A percentile compares a stretch with the other conserved stretches of the same genome.
Evolutionary conservation across 2,113 vertebrate genomes (phyloP).

Genomic region (Phalacrocorax brasilianus): DNA sequence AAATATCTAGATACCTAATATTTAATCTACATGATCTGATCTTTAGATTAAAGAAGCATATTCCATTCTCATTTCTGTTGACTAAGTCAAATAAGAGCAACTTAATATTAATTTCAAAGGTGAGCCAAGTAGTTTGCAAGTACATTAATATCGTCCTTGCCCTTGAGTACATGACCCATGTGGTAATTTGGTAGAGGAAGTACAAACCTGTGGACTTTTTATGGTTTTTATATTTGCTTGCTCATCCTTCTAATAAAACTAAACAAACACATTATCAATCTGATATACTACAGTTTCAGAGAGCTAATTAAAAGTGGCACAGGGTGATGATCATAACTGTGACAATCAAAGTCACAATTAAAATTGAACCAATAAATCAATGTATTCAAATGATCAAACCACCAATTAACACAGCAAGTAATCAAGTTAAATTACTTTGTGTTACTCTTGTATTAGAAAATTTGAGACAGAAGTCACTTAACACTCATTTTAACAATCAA

Average conservation of each 20-base stretch:
- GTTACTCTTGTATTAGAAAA: background rate
- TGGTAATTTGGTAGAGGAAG: background rate
- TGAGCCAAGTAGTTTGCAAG: background rate
- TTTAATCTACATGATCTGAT: background rate
- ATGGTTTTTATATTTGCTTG: background rate
- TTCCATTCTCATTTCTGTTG: background rate
- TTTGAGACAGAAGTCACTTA: background rate
- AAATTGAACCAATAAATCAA: constrained; percentile 22
- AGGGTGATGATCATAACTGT: background rate
- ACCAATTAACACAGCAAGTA: background rate
- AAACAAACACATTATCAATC: background rate
- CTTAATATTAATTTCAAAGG: background rate
- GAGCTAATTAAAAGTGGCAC: background rate
- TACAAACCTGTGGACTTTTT: background rate
- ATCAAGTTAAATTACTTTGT: background rate
- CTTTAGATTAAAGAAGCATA: background rate
- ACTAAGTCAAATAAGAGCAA: background rate
- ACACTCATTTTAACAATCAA: background rate
- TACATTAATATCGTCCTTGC: background rate
- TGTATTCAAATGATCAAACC: background rate
- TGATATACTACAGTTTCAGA: background rate
- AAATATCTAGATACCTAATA: background rate
- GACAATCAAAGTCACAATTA: background rate
- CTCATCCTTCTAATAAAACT: background rate
- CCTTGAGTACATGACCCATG: background rate